Evolutionary conservation across 2,888 invertebrate genomes (phyloP).

Genomic region (Scrobipalpa costella): DNA sequence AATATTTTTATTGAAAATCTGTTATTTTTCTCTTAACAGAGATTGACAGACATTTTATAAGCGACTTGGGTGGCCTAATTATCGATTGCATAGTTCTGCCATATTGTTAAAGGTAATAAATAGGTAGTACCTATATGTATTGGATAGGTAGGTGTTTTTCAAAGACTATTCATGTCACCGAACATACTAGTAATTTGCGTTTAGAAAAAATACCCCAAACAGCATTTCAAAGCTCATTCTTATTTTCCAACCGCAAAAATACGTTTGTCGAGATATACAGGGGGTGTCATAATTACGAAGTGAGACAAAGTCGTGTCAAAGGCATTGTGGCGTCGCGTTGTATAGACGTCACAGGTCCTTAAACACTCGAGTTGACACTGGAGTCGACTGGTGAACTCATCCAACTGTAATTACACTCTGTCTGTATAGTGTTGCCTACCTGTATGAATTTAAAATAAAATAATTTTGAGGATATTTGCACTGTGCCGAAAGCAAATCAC

Average conservation of each 20-base stretch:
- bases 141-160: neutral
- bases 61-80: neutral
- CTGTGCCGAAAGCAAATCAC: too few species aligned
- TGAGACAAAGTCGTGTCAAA: constrained; percentile 78
- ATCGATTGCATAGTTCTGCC: neutral
- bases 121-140: neutral
- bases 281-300: constrained; percentile 77
- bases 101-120: neutral
- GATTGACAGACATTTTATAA: neutral
- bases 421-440: constrained; percentile 45
- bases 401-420: constrained; percentile 68
- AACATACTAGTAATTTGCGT: neutral
- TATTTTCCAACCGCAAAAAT: constrained; percentile 30
- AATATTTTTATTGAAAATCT: too few species aligned
- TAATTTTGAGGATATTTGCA: too few species aligned
- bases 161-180: neutral
- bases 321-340: constrained; percentile 68
- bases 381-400: constrained; percentile 38
- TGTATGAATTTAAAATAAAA: too few species aligned
- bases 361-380: constrained; percentile 67
- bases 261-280: constrained; percentile 57
- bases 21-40: too few species aligned
- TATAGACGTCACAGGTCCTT: constrained; percentile 69
- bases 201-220: neutral
- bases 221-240: neutral